phyloP scores from a whole-genome alignment of 2,888 invertebrate genomes.

The Subacronicta megacephala region DNA sequence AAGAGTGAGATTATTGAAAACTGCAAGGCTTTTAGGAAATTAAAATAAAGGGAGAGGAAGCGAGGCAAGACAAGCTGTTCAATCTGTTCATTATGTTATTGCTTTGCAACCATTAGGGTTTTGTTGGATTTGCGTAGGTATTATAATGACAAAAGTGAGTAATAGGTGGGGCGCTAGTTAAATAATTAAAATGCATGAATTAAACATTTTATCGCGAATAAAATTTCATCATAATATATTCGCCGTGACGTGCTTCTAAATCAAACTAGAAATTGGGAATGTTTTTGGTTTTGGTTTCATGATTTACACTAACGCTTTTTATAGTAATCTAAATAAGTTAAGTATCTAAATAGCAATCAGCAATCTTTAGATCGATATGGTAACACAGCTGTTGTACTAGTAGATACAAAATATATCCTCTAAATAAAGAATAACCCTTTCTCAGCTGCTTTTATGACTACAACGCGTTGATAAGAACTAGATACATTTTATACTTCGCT shows the following conservation, averaged over 20 bases:
- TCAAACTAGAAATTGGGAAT: no score
- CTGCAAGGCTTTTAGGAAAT: constrained; percentile 48
- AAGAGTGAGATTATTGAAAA: constrained; percentile 46
- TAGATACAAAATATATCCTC: constrained; percentile 23
- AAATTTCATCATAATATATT: no score
- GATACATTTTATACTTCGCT: constrained; percentile 49
- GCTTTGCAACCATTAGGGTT: constrained; percentile 33
- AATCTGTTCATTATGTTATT: constrained; percentile 41
- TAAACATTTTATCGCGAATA: no score
- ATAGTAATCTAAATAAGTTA: no score
- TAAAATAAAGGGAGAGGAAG: constrained; percentile 40
- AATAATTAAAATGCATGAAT: neutral
- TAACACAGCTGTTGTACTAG: constrained; percentile 31
- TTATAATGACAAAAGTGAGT: neutral
- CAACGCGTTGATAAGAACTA: constrained; percentile 37
- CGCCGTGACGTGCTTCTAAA: no score
- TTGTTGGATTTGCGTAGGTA: constrained; percentile 11
- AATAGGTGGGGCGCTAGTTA: neutral
- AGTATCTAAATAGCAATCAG: no score
- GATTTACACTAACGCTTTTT: no score
- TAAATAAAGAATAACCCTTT: constrained; percentile 42
- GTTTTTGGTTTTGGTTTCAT: no score
- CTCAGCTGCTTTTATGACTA: constrained; percentile 45
- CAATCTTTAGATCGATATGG: neutral
- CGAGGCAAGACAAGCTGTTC: constrained; percentile 30